A percentile compares a stretch with the other conserved stretches of the same genome.
Conservation (phyloP, 2,888 invertebrate genomes). For the Resseliella maxima region DNA sequence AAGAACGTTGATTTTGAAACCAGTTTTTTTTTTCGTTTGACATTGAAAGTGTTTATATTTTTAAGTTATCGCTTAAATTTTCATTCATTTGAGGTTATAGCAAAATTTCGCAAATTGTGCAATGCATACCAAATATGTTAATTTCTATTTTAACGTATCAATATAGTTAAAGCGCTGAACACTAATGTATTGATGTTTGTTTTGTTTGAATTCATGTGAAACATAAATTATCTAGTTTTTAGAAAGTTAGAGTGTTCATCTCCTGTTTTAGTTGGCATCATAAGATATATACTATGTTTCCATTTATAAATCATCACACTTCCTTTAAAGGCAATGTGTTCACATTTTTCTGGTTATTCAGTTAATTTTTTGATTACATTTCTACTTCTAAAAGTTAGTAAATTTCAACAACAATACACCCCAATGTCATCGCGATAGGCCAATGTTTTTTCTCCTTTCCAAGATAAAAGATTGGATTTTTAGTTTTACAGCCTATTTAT, state of each 20-base stretch:
- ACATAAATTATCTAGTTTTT: not conserved
- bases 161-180: not conserved
- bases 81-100: not conserved
- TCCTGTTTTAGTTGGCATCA: not conserved
- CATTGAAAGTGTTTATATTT: not conserved
- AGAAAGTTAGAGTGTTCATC: not conserved
- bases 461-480: no score
- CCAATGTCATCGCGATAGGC: no score
- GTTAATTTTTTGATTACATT: no score
- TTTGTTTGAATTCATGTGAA: not conserved
- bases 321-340: not conserved
- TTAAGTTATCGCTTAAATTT: not conserved
- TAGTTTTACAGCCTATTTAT: no score
- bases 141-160: conserved; percentile 17
- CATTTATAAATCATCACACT: not conserved
- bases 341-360: no score
- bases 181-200: no score
- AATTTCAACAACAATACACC: no score
- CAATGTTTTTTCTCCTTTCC: no score
- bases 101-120: conserved; percentile 1
- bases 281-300: not conserved
- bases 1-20: not conserved
- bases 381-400: no score
- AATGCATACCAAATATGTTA: not conserved
- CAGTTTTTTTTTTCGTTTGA: conserved; percentile 6